Base-by-base conservation (phyloP, 2,888 invertebrate genomes). In the Cordylochernes scorpioides region DNA sequence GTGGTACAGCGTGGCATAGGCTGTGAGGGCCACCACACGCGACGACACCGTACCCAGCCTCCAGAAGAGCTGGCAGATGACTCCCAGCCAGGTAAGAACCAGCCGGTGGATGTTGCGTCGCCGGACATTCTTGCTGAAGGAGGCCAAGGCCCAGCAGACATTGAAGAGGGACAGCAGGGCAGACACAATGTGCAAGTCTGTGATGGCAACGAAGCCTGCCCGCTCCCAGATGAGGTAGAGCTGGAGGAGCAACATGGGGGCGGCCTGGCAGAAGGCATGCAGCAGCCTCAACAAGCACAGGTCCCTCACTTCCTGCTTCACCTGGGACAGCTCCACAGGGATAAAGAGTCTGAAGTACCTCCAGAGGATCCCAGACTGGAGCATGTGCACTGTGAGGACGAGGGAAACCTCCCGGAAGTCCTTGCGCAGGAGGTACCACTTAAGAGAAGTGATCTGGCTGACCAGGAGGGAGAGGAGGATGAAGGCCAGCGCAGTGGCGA, bases 141-240 rank as follows among this genome's bases (percentile, higher is more conserved):
- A 77, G 13, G 80, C 78, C 16, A 84, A 60, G 25, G 77, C 72
- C 82, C 82, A 82, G 48, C 78, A 78, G 26, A 78, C 70, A 33
- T 71, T 74, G 58, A 80, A 72, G 27, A 82, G 55, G 0, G 75
- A 77, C 2, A 80, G 53, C 0, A 68, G 65, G 4, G 75, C 71
- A 0, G 80, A 75, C 19, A 78, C 71, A 35, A 71, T 65, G 44
- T 73, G 70, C 35, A 80, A 53, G 50, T 77, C 71, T 10, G 67
- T 65, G 38, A 74, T 65, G 34, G 71, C 49, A 10, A 53, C 53
- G 2, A 49, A 46, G 8, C 46, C 44, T 8, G 50, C 36, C 43
- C 48, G 55, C 39, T 49, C 57, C 50, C 55, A 63, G 34, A 78
- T 54, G 25, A 78, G 59, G 51, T 74, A 75, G 17, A 74, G 54